Evolutionary conservation across 2,888 invertebrate genomes (phyloP).

Genomic region (Geophilus truncorum): DNA sequence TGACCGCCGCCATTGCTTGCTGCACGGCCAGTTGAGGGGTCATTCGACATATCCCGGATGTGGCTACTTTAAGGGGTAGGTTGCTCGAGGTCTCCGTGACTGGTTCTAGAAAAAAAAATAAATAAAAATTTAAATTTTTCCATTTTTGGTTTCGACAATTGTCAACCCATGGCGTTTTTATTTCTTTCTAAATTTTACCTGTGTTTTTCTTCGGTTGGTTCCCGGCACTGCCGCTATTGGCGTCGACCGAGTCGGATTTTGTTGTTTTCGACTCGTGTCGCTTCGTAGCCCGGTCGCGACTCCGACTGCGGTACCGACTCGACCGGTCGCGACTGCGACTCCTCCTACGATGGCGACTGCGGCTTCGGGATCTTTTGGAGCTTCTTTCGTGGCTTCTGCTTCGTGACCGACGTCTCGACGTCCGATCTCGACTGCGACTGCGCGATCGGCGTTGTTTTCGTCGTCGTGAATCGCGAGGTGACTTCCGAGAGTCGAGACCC

Average conservation of each 20-base stretch:
- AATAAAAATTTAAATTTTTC: background rate
- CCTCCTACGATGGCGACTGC: background rate
- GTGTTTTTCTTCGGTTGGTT: background rate
- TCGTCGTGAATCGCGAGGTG: background rate
- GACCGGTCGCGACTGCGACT: background rate
- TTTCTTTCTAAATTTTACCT: too few species aligned
- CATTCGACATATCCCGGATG: slow-evolving; percentile 40
- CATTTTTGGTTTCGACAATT: too few species aligned
- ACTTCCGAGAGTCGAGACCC: background rate
- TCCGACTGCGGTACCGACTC: background rate
- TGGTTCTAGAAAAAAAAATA: slow-evolving; percentile 38
- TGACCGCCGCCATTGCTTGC: slow-evolving; percentile 51
- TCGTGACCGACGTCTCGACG: background rate
- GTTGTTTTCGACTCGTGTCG: background rate
- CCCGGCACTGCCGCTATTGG: background rate
- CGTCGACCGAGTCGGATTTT: background rate
- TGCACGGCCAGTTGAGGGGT: slow-evolving; percentile 49
- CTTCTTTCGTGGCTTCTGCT: background rate
- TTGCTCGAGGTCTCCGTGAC: slow-evolving; percentile 44
- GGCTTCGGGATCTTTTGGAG: background rate
- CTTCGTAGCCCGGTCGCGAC: background rate
- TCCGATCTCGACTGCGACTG: background rate
- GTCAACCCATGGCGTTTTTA: too few species aligned
- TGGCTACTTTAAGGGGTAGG: slow-evolving; percentile 43
- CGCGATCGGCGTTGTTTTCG: background rate